Percentiles rank a stretch among this genome's conserved stretches.
These are phyloP conservation scores for Nestor notabilis DNA, from an alignment of 2,113 vertebrate species.

Conservation along the genomic window DNA sequence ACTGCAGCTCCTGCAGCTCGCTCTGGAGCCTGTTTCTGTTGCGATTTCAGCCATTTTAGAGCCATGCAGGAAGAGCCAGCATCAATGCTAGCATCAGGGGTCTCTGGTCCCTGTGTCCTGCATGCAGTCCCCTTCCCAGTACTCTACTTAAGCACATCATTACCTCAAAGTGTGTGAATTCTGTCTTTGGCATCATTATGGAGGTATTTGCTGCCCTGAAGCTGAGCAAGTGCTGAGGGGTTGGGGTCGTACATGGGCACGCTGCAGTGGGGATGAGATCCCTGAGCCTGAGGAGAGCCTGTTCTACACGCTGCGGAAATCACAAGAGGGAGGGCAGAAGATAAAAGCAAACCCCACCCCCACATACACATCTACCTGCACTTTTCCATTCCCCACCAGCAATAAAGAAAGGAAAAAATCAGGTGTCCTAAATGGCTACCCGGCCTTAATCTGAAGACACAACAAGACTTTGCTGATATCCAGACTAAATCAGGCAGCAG, in stretches of 20 bases:
- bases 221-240: background rate
- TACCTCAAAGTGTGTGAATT: background rate
- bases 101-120: background rate
- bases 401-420: background rate
- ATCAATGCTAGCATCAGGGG: rapidly evolving
- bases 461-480: background rate
- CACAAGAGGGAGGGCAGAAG: background rate
- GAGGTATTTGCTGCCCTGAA: background rate
- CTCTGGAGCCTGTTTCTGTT: background rate
- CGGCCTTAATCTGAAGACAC: background rate
- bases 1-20: background rate
- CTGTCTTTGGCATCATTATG: background rate
- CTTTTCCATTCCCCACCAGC: background rate
- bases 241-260: rapidly evolving
- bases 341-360: background rate
- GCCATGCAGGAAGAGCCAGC: background rate
- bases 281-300: background rate
- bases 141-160: background rate
- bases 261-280: background rate
- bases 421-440: background rate
- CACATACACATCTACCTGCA: rapidly evolving
- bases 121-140: rapidly evolving
- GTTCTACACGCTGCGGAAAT: rapidly evolving
- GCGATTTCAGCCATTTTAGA: background rate
- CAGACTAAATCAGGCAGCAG: background rate